Percentiles rank a stretch among this genome's conserved stretches.
Evolutionary conservation across 2,113 vertebrate species (phyloP).

Genomic region (Barnardius zonarius): DNA sequence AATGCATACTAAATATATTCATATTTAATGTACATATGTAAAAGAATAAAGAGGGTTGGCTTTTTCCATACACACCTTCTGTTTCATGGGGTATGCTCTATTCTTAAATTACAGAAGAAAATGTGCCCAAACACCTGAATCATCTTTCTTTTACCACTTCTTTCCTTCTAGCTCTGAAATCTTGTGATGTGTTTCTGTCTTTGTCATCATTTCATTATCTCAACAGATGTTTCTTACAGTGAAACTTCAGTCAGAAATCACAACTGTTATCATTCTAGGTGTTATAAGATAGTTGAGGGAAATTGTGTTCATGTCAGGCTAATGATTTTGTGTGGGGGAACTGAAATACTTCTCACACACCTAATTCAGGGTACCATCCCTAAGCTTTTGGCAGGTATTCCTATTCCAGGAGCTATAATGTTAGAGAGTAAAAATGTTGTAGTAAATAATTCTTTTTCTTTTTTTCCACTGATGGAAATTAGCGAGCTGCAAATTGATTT

Average conservation of each 20-base stretch:
- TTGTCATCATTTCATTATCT: neutral
- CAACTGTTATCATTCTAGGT: neutral
- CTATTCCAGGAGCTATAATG: neutral
- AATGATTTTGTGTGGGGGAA: neutral
- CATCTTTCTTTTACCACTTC: neutral
- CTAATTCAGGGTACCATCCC: neutral
- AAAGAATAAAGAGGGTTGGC: neutral
- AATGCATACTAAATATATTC: neutral
- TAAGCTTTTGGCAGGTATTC: neutral
- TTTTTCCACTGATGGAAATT: fast-evolving
- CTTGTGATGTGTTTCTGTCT: neutral
- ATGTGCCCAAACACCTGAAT: neutral
- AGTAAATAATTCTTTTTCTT: neutral
- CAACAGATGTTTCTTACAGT: neutral
- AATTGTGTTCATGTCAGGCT: neutral
- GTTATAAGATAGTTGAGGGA: neutral
- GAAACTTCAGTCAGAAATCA: neutral
- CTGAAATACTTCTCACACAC: neutral
- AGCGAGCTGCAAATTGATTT: neutral
- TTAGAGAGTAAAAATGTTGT: neutral
- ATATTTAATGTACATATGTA: neutral
- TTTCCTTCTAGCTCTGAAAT: neutral
- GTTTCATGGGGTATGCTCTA: fast-evolving
- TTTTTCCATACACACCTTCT: neutral
- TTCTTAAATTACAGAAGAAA: neutral